Conservation (phyloP, 2,888 invertebrate species). For the Augiades crinisus region DNA sequence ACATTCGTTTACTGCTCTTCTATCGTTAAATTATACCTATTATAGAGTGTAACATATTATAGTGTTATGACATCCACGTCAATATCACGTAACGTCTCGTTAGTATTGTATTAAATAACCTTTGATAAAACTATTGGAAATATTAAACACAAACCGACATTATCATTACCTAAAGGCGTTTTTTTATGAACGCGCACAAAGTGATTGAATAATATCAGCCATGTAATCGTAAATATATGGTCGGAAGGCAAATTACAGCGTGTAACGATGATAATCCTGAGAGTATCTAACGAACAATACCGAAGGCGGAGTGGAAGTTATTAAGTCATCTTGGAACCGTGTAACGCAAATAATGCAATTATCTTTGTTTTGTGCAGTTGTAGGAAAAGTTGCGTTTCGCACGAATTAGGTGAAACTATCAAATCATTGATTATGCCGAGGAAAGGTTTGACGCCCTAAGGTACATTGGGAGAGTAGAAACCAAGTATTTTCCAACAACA, state of each 20-base stretch:
- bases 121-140: no score
- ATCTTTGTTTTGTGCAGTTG: conserved; percentile 24
- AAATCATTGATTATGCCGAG: neutral
- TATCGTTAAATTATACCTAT: no score
- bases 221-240: conserved; percentile 18
- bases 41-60: no score
- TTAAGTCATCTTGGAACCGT: conserved; percentile 25
- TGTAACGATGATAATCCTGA: conserved; percentile 27
- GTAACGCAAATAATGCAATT: conserved; percentile 24
- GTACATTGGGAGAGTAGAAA: neutral
- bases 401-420: conserved; percentile 8
- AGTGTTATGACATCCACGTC: no score
- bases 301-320: conserved; percentile 29
- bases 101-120: no score
- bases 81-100: no score
- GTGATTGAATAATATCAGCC: conserved; percentile 21
- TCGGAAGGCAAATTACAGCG: conserved; percentile 9
- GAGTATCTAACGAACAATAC: conserved; percentile 25
- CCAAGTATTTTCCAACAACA: neutral
- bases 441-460: neutral
- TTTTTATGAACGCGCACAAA: conserved; percentile 8
- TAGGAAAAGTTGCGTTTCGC: conserved; percentile 19
- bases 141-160: no score
- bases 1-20: no score
- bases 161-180: no score